Evolutionary conservation across 2,797 vertebrate genomes (phyloP).

Genomic region (Lacerta agilis): DNA sequence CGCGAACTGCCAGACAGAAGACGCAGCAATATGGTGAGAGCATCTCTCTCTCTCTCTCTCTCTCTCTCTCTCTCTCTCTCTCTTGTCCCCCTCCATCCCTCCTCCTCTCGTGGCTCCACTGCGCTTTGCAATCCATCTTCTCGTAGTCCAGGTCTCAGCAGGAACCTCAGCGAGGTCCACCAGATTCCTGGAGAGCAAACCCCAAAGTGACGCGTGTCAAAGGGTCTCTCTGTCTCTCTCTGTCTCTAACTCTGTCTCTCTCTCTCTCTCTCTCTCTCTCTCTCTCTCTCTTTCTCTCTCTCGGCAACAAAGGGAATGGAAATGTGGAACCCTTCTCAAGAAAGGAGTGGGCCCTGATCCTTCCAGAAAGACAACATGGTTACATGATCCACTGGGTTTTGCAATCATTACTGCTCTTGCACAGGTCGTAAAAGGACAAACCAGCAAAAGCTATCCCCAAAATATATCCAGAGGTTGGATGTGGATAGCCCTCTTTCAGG

Average conservation of each 20-base stretch:
- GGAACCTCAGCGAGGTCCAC: fast-evolving
- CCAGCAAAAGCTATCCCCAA: neutral
- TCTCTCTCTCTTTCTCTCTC: too few relatives aligned
- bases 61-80: neutral
- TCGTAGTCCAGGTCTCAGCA: neutral
- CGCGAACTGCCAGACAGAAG: neutral
- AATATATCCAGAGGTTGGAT: neutral
- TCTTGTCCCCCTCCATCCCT: too few relatives aligned
- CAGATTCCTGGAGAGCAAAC: neutral
- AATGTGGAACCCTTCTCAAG: too few relatives aligned
- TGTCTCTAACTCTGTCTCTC: too few relatives aligned
- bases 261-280: too few relatives aligned
- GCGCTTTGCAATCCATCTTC: neutral
- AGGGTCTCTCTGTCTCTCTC: too few relatives aligned
- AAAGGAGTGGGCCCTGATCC: too few relatives aligned
- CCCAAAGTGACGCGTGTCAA: neutral
- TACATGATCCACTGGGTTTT: neutral
- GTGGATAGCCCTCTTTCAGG: neutral
- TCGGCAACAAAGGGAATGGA: neutral
- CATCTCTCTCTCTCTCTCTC: neutral
- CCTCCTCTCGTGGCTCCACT: neutral
- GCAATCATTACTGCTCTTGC: neutral
- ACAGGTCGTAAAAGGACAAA: neutral
- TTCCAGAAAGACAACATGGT: neutral
- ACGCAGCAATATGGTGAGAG: neutral